Conservation (phyloP, 1,140 invertebrate species). For the Camponotus floridanus region DNA sequence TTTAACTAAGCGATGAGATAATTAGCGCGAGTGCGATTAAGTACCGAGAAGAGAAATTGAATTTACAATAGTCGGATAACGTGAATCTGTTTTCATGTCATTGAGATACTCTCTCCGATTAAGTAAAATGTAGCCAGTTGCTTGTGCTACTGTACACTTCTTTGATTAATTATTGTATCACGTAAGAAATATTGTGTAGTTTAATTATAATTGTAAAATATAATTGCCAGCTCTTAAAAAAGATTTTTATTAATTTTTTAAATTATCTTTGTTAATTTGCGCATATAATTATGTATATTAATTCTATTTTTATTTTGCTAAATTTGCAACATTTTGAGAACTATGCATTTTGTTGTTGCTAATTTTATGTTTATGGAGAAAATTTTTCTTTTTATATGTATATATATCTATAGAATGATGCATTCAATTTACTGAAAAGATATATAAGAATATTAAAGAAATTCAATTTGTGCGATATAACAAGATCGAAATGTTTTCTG, state of each 20-base stretch:
- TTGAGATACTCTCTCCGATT: conserved; percentile 22
- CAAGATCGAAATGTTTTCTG: not conserved
- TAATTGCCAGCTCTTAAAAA: not conserved
- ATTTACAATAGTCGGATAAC: conserved; percentile 18
- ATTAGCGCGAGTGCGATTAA: conserved; percentile 35
- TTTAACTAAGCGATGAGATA: conserved; percentile 22
- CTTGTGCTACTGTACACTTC: not conserved
- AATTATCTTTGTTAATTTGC: not conserved
- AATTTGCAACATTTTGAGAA: not conserved
- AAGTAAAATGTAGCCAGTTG: conserved; percentile 6
- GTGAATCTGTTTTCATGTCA: conserved; percentile 23
- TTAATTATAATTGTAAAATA: not conserved
- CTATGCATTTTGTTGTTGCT: not conserved
- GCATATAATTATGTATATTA: not conserved
- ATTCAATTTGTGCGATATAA: not conserved
- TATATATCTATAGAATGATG: not conserved
- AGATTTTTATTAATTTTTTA: not conserved
- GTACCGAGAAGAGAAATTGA: conserved; percentile 24
- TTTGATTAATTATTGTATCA: not conserved
- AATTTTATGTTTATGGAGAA: not conserved
- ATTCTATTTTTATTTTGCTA: not conserved
- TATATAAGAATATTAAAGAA: not conserved
- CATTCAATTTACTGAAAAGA: not conserved
- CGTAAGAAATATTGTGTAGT: conserved; percentile 2
- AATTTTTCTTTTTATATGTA: not conserved